Conservation (phyloP, 2,888 invertebrate species). For the Caenorhabditis doughertyi region DNA sequence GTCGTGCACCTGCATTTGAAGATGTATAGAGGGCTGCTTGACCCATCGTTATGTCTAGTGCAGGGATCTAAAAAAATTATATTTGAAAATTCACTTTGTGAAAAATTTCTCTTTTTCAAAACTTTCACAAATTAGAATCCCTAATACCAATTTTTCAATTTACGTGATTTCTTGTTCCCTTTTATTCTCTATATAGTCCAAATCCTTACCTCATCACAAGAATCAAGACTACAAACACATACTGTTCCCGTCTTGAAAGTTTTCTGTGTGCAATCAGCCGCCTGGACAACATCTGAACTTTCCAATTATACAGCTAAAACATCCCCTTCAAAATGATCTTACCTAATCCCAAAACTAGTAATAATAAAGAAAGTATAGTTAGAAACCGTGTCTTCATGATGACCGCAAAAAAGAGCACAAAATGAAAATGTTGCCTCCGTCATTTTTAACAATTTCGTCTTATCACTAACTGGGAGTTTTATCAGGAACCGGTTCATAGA, state of each 20-base stretch:
- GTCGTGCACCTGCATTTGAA: slow-evolving; percentile 62
- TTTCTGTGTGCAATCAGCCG: slow-evolving; percentile 57
- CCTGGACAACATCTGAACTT: no score
- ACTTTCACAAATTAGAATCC: no score
- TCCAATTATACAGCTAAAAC: no score
- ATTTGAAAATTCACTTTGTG: no score
- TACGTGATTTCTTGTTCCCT: no score
- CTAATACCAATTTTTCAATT: no score
- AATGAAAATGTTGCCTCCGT: not conserved
- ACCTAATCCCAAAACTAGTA: not conserved
- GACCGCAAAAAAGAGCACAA: slow-evolving; percentile 1
- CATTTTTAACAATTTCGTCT: slow-evolving; percentile 14
- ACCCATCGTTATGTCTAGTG: slow-evolving; percentile 57
- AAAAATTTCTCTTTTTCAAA: no score
- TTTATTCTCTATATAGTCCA: not conserved
- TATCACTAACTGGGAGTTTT: slow-evolving; percentile 1
- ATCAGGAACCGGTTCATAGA: slow-evolving; percentile 29
- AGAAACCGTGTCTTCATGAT: slow-evolving; percentile 20
- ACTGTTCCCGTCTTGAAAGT: slow-evolving; percentile 65
- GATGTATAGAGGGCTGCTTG: slow-evolving; percentile 69
- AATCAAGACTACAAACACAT: slow-evolving; percentile 74
- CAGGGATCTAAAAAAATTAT: slow-evolving; percentile 46
- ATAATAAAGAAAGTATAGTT: not conserved
- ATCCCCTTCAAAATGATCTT: no score
- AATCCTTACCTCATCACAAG: slow-evolving; percentile 72